Conservation (phyloP, 2,797 vertebrate genomes). For the Zenarchopterus dispar region DNA sequence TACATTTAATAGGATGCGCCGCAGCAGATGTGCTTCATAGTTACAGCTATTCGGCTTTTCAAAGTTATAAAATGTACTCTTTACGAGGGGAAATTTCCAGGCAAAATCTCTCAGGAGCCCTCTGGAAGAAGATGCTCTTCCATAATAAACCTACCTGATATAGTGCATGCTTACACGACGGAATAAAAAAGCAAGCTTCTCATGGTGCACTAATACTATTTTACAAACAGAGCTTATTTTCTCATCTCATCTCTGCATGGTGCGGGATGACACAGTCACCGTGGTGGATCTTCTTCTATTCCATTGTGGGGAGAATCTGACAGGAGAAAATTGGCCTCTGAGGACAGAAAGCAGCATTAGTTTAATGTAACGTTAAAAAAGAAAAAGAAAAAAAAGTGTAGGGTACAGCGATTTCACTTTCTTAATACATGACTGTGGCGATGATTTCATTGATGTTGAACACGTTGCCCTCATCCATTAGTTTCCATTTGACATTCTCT, state of each 20-base stretch:
- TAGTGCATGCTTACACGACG: conserved; percentile 34
- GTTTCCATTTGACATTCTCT: conserved; percentile 1
- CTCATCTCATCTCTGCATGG: conserved; percentile 14
- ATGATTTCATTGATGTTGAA: conserved; percentile 33
- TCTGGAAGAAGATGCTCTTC: conserved; percentile 16
- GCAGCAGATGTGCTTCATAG: conserved; percentile 54
- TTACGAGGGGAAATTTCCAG: conserved; percentile 26
- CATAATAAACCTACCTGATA: conserved; percentile 33
- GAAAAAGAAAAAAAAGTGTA: conserved; percentile 13
- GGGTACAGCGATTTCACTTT: conserved; percentile 37
- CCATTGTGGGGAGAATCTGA: conserved; percentile 34
- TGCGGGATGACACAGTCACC: conserved; percentile 16
- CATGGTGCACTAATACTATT: conserved; percentile 22
- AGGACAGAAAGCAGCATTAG: conserved; percentile 48
- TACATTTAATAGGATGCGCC: conserved; percentile 66
- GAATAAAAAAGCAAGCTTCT: conserved; percentile 36
- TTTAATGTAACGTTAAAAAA: conserved; percentile 27
- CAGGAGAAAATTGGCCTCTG: conserved; percentile 46
- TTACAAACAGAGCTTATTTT: conserved; percentile 31
- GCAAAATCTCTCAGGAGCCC: conserved; percentile 28
- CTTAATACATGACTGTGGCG: conserved; percentile 25
- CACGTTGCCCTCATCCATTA: conserved; percentile 25
- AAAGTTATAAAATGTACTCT: conserved; percentile 56
- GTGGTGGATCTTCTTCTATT: conserved; percentile 17
- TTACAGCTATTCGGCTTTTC: conserved; percentile 53